Conservation (phyloP, 2,797 vertebrate genomes). For the Gadopsis marmoratus region DNA sequence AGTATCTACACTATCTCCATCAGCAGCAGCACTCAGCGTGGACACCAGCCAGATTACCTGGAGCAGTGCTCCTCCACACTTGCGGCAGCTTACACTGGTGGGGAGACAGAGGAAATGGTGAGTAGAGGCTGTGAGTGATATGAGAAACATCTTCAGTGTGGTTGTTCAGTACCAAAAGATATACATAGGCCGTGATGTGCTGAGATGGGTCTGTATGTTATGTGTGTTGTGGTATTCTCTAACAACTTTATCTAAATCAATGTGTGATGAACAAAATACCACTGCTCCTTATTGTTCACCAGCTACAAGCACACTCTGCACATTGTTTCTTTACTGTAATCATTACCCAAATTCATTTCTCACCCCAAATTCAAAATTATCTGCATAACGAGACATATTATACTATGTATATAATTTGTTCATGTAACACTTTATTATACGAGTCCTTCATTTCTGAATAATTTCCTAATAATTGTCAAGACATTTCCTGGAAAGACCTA, state of each 20-base stretch:
- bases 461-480: background rate
- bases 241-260: background rate
- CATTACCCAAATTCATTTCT: background rate
- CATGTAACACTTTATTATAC: background rate
- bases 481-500: background rate
- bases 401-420: too few relatives aligned
- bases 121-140: slow-evolving; percentile 52
- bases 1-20: slow-evolving; percentile 97
- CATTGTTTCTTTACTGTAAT: background rate
- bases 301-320: background rate
- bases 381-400: too few relatives aligned
- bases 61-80: slow-evolving; percentile 94
- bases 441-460: background rate
- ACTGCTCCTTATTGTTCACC: background rate
- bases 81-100: slow-evolving; percentile 90
- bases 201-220: background rate
- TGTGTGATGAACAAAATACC: background rate
- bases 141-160: background rate
- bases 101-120: slow-evolving; percentile 91
- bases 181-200: background rate
- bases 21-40: slow-evolving; percentile 88
- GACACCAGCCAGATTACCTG: slow-evolving; percentile 89
- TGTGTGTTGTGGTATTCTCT: background rate
- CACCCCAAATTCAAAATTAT: background rate
- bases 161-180: background rate